Percentiles rank a stretch among this genome's conserved stretches.
Conservation (phyloP, 2,797 vertebrate species). For the Pseudocheirus occidentalis region DNA sequence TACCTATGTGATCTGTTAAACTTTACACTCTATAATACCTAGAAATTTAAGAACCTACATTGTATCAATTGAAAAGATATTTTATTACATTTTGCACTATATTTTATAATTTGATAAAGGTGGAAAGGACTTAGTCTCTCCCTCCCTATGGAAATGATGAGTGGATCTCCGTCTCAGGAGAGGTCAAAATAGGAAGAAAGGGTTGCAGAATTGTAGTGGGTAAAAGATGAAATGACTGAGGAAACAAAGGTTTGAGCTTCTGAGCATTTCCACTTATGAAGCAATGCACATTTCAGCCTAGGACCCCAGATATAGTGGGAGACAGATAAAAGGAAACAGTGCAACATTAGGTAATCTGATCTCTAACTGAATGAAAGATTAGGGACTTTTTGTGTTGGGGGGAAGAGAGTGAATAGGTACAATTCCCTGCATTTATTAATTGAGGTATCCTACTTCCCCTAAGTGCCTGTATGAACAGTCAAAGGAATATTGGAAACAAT, state of each 20-base stretch:
- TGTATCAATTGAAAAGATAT: background rate
- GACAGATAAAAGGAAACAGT: background rate
- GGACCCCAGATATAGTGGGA: background rate
- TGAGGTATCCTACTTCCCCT: background rate
- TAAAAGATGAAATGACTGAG: background rate
- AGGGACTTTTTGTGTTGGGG: background rate
- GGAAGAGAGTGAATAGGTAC: background rate
- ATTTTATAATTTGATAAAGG: background rate
- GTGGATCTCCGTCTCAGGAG: background rate
- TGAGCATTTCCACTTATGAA: background rate
- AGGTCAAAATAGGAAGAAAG: background rate
- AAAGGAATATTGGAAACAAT: background rate
- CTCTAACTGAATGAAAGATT: background rate
- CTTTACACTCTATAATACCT: background rate
- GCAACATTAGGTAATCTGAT: background rate
- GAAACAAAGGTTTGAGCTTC: background rate
- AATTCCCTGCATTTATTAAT: background rate
- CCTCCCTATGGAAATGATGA: background rate
- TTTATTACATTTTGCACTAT: background rate
- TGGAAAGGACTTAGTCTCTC: background rate
- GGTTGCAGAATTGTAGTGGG: background rate
- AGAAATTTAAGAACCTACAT: background rate
- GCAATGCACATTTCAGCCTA: background rate
- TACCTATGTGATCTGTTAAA: conserved; percentile 1
- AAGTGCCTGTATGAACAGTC: background rate